Conservation (phyloP, 2,888 invertebrate genomes). For the Leptogaster cylindrica region DNA sequence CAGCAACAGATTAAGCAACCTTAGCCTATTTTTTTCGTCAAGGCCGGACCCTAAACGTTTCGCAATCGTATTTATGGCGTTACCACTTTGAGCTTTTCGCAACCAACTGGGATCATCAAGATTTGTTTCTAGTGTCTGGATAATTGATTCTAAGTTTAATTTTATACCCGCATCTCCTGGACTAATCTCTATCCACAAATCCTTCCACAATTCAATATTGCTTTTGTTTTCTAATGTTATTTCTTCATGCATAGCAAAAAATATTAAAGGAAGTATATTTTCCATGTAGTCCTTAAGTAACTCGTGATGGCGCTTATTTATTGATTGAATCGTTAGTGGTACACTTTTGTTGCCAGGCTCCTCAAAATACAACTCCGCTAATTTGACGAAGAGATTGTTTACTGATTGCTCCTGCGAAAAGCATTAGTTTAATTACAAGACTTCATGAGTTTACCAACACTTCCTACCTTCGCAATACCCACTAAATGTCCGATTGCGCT, state of each 20-base stretch:
- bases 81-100: conserved; percentile 86
- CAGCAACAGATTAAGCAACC: conserved; percentile 71
- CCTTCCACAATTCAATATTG: conserved; percentile 80
- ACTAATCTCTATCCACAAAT: conserved; percentile 87
- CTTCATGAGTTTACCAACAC: not conserved
- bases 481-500: conserved; percentile 84
- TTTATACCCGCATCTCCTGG: conserved; percentile 87
- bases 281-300: conserved; percentile 78
- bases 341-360: conserved; percentile 77
- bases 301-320: conserved; percentile 83
- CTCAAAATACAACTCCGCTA: conserved; percentile 69
- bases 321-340: conserved; percentile 77
- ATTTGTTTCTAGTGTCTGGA: conserved; percentile 72
- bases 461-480: conserved; percentile 74
- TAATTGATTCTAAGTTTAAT: conserved; percentile 76
- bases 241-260: conserved; percentile 89
- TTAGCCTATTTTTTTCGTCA: conserved; percentile 69
- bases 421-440: not conserved
- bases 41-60: conserved; percentile 71
- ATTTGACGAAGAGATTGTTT: conserved; percentile 67
- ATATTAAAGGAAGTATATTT: conserved; percentile 80
- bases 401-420: conserved; percentile 63
- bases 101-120: conserved; percentile 87
- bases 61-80: conserved; percentile 81
- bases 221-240: conserved; percentile 68